Evolutionary conservation across 2,888 invertebrate genomes (phyloP).

Genomic region (Hirtodrosophila duncani): DNA sequence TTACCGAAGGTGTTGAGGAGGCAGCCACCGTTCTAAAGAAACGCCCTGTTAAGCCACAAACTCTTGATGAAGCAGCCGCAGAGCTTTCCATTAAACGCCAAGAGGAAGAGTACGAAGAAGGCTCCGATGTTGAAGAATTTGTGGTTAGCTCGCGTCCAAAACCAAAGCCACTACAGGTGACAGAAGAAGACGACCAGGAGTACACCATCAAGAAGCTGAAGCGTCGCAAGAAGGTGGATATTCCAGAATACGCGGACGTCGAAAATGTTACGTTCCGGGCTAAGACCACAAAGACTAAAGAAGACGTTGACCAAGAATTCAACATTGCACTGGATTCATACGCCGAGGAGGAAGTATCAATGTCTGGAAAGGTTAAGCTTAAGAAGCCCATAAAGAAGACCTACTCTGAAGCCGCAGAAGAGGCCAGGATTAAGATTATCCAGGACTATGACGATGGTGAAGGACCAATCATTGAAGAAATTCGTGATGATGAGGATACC

Average conservation of each 20-base stretch:
- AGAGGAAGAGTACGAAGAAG: conserved; percentile 76
- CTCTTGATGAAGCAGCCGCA: conserved; percentile 76
- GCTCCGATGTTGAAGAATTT: conserved; percentile 80
- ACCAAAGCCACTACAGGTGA: conserved; percentile 78
- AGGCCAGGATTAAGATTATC: conserved; percentile 85
- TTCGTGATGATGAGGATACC: conserved; percentile 81
- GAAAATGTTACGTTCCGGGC: conserved; percentile 90
- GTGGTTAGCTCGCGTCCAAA: conserved; percentile 79
- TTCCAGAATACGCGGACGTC: conserved; percentile 86
- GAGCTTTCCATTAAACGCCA: conserved; percentile 76
- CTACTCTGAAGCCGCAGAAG: conserved; percentile 87
- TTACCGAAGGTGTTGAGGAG: conserved; percentile 78
- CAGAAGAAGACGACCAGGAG: conserved; percentile 83
- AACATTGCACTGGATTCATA: conserved; percentile 91
- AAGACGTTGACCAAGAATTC: conserved; percentile 93
- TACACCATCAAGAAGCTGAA: conserved; percentile 87
- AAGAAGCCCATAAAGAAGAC: conserved; percentile 86
- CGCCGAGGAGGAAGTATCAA: conserved; percentile 91
- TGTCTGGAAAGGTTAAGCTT: conserved; percentile 89
- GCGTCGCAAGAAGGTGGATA: conserved; percentile 83
- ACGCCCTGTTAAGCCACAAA: conserved; percentile 64
- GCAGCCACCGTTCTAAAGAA: conserved; percentile 77
- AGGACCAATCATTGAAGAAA: conserved; percentile 81
- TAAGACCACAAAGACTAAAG: conserved; percentile 86
- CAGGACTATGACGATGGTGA: conserved; percentile 82